Conservation (phyloP, 1,140 invertebrate genomes). For the Anadara kagoshimensis region DNA sequence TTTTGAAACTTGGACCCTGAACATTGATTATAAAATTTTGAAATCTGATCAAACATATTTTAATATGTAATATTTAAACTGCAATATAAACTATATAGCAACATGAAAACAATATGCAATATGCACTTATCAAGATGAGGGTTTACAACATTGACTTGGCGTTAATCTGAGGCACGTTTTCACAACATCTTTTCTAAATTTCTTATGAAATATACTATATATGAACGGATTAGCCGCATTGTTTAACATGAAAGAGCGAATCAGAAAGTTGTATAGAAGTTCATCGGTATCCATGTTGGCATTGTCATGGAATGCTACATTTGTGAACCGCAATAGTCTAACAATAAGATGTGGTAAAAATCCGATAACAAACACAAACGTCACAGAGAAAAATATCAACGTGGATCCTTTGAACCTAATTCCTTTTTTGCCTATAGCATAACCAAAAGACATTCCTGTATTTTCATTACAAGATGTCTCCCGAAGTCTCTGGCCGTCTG, state of each 20-base stretch:
- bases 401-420: conserved; percentile 49
- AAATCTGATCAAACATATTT: too few species aligned
- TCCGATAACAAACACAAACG: conserved; percentile 61
- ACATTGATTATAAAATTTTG: too few species aligned
- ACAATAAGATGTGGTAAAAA: conserved; percentile 64
- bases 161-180: conserved; percentile 1
- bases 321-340: conserved; percentile 47
- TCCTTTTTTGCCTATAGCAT: conserved; percentile 29
- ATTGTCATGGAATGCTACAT: conserved; percentile 40
- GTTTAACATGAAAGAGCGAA: conserved; percentile 64
- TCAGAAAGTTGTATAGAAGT: conserved; percentile 61
- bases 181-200: conserved; percentile 55
- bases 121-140: too few species aligned
- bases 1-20: too few species aligned
- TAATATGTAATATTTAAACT: too few species aligned
- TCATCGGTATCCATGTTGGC: conserved; percentile 21
- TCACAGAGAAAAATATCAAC: conserved; percentile 62
- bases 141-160: too few species aligned
- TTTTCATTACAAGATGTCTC: conserved; percentile 1
- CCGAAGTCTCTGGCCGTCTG: conserved; percentile 1
- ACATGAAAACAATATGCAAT: too few species aligned
- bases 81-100: too few species aligned
- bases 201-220: conserved; percentile 64
- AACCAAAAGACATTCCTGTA: conserved; percentile 19
- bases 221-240: conserved; percentile 63